These are phyloP conservation scores for Corbicula japonica DNA, from an alignment of 2,888 invertebrate genomes.

Conservation along the genomic window DNA sequence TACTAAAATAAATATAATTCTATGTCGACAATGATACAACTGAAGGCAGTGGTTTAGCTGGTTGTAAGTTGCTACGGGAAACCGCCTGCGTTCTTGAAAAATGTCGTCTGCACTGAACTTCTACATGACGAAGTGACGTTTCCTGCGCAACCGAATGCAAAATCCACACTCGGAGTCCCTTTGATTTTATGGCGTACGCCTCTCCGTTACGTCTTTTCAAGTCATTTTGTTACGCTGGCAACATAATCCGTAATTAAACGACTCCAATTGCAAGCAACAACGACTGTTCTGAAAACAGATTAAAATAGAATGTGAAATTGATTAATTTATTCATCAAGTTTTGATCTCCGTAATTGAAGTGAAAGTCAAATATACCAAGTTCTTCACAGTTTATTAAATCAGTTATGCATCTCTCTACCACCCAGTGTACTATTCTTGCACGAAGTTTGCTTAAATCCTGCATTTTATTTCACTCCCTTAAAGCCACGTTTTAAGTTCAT, in stretches of 20 bases:
- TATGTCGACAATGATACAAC: neutral
- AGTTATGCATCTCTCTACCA: constrained; percentile 1
- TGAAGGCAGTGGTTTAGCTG: constrained; percentile 16
- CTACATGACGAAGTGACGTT: constrained; percentile 3
- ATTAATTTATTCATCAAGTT: constrained; percentile 46
- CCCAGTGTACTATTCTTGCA: constrained; percentile 9
- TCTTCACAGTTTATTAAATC: constrained; percentile 33
- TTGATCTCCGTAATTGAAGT: constrained; percentile 12
- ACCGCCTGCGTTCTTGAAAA: constrained; percentile 18
- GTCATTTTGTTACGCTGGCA: constrained; percentile 32
- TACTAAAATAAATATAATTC: neutral
- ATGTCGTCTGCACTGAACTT: constrained; percentile 11
- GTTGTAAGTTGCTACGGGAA: constrained; percentile 15
- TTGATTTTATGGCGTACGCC: constrained; percentile 28
- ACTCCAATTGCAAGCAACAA: constrained; percentile 14
- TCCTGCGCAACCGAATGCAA: constrained; percentile 13
- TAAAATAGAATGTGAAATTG: constrained; percentile 14
- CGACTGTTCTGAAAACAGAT: constrained; percentile 32
- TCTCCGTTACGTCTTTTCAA: constrained; percentile 5
- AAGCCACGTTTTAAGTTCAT: constrained; percentile 17
- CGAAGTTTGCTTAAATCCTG: neutral
- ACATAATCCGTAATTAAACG: constrained; percentile 31
- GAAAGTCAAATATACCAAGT: constrained; percentile 33
- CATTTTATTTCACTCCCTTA: constrained; percentile 30
- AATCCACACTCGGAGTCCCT: constrained; percentile 27